Conservation (phyloP, 2,797 vertebrate genomes). For the Limosa lapponica region DNA sequence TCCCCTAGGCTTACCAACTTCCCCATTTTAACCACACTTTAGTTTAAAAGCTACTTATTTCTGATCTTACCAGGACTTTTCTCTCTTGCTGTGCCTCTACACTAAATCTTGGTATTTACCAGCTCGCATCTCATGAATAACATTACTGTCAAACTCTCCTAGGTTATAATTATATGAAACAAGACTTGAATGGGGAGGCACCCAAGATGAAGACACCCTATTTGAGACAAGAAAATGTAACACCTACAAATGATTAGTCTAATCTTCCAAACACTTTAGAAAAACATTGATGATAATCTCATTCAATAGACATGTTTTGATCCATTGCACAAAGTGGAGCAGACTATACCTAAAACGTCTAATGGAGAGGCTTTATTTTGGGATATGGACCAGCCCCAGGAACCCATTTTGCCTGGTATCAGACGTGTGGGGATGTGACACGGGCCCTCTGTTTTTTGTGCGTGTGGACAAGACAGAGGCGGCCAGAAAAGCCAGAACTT, state of each 20-base stretch:
- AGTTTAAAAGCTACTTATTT: not conserved
- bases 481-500: not conserved
- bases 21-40: not conserved
- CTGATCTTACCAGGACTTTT: not conserved
- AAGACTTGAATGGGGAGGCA: not conserved
- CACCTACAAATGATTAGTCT: not conserved
- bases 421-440: accelerated
- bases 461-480: accelerated
- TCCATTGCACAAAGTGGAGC: not conserved
- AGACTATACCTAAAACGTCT: not conserved
- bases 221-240: not conserved
- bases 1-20: not conserved
- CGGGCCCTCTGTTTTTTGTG: accelerated
- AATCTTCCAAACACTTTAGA: not conserved
- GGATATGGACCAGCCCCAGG: not conserved
- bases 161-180: not conserved
- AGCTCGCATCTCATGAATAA: not conserved
- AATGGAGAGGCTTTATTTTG: not conserved
- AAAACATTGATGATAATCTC: not conserved
- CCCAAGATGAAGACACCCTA: not conserved
- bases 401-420: not conserved
- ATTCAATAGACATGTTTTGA: not conserved
- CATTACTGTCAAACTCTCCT: not conserved
- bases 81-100: not conserved
- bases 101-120: not conserved